Conservation (phyloP, 2,888 invertebrate genomes). For the Mesochorus sp. region DNA sequence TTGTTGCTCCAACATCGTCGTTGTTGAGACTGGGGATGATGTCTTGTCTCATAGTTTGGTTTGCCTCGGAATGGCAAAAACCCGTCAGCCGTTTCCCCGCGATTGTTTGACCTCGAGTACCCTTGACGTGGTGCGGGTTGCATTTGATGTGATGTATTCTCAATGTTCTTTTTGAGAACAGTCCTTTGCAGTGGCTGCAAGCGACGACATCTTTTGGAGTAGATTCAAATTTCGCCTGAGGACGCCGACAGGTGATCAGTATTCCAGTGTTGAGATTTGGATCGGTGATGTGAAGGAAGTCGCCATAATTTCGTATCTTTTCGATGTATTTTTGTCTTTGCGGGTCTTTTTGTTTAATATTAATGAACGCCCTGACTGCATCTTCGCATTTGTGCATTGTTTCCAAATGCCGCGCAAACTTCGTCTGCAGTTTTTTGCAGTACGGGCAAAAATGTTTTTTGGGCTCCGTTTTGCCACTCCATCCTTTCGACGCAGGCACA, state of each 20-base stretch:
- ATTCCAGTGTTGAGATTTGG: conserved; percentile 51
- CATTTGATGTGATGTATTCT: conserved; percentile 62
- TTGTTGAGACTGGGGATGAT: conserved; percentile 60
- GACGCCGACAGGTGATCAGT: conserved; percentile 58
- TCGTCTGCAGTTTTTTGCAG: conserved; percentile 62
- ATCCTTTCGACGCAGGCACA: neutral
- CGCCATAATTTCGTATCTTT: conserved; percentile 54
- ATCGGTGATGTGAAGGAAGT: conserved; percentile 55
- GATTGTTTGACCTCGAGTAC: conserved; percentile 5
- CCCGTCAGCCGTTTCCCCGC: neutral
- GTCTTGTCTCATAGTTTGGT: conserved; percentile 18
- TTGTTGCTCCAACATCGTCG: conserved; percentile 53
- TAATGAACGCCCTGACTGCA: conserved; percentile 22
- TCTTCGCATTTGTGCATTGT: conserved; percentile 54
- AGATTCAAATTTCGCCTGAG: conserved; percentile 40
- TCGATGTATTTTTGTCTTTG: conserved; percentile 52
- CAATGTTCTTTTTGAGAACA: conserved; percentile 58
- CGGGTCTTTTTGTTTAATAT: neutral
- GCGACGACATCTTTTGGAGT: conserved; percentile 53
- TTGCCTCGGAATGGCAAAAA: neutral
- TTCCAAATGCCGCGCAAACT: conserved; percentile 63
- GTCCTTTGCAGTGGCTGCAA: conserved; percentile 63
- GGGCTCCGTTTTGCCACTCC: neutral
- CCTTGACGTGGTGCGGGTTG: conserved; percentile 49
- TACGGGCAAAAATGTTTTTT: conserved; percentile 64